These are phyloP conservation scores for Prunella strophiata DNA, from an alignment of 2,797 vertebrate genomes.

Conservation along the genomic window DNA sequence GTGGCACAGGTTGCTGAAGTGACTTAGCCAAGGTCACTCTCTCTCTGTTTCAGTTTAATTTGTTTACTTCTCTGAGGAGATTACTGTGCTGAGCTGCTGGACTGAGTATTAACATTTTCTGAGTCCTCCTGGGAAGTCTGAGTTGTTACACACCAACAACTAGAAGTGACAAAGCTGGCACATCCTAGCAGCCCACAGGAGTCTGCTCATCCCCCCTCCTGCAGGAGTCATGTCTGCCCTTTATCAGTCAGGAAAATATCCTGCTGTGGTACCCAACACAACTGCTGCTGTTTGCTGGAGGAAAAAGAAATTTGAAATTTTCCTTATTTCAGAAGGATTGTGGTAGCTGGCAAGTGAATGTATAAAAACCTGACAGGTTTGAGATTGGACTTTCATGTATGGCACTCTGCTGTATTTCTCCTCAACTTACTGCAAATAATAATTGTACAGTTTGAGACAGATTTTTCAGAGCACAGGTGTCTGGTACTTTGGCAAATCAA, in stretches of 20 bases:
- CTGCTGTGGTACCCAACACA: rapidly evolving
- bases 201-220: neutral
- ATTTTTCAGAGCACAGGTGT: neutral
- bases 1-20: neutral
- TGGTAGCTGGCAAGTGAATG: neutral
- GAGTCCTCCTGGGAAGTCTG: conserved; percentile 14
- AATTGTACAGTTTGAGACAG: neutral
- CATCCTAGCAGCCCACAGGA: neutral
- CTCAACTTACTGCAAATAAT: neutral
- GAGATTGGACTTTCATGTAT: neutral
- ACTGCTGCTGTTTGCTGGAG: neutral
- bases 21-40: conserved; percentile 11
- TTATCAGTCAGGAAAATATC: neutral
- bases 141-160: neutral
- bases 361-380: neutral
- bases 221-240: neutral
- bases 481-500: neutral
- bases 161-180: conserved; percentile 23
- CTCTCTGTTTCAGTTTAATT: conserved; percentile 11
- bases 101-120: neutral
- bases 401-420: neutral
- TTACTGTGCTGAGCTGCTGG: neutral
- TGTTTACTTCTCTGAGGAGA: conserved; percentile 56
- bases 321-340: neutral
- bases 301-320: neutral